Evolutionary conservation across 2,797 vertebrate genomes (phyloP), one percentile per base, ranked within the genome.

Genomic region (Sebastes goodei): DNA sequence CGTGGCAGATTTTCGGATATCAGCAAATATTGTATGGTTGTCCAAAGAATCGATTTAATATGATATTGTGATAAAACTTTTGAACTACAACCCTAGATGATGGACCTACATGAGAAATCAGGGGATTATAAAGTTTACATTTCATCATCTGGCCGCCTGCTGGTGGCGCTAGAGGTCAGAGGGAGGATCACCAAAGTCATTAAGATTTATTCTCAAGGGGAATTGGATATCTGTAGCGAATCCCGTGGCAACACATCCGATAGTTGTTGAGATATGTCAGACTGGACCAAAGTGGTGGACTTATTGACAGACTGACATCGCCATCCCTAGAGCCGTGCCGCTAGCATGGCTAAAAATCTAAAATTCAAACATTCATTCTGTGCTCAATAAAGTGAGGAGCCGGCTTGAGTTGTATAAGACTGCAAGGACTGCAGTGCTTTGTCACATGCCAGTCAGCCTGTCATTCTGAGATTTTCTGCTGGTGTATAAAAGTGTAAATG

Each of bases 391-490:
- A 65, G 64, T 56, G 25, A 78, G 30, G 33, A 61, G 17, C 32
- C 0, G 8, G 35, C 35, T 32, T 14, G 14, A n/a, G 12, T 17
- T 61, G 52, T 15, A 55, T 35, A 30, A 6, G 27, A 42, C 70
- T 67, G 57, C 60, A 71, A 57, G 27, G 21, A 17, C 12, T 74
- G 57, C 55, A 66, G 32, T 32, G 21, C 30, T 81, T 66, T 77
- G 62, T 20, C 23, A 78, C 52, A 46, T 71, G 42, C 23, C 74
- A 62, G 14, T 77, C 66, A 77, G 14, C 33, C 35, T 74, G 65
- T 42, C 20, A 64, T 64, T 76, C 21, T 64, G 32, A 70, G 17
- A 63, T 74, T 49, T 55, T 76, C 14, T 74, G 27, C 56, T 4
- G 2, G 10, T 29, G 27, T 29, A 32, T n/a, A 14, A 59, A 73